Base-by-base conservation (phyloP, 2,797 vertebrate genomes). In the Decapterus maruadsi region DNA sequence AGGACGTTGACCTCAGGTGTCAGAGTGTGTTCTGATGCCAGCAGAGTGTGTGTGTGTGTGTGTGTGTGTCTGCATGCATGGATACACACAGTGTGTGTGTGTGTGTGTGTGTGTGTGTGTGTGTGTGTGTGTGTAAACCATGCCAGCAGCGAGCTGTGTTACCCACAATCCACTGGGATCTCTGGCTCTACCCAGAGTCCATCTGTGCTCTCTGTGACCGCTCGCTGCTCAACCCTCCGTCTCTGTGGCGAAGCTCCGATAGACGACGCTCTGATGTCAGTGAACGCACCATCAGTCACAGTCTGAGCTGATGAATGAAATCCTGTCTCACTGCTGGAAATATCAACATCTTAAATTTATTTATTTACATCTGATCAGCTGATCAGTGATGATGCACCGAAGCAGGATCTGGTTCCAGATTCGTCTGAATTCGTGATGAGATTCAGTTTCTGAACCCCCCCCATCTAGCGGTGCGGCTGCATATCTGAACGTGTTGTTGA, bases 81-180 rank as follows among this genome's bases (percentile, higher is more conserved):
- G 38, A 67, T 48, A 70, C 78, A 79, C 80, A 75, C 51, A 57
- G 6, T 20, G 36, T 68, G 26, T 68, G 6, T 50, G 8, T 26
- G 26, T 26, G 26, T 26, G 26, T 26, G 26, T 26, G 26, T 26
- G 3, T 26, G 26, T 26, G 26, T 26, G 26, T 26, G 26, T 26
- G 26, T 26, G 26, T 26, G 26, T 26, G 26, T 42, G 46, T 20
- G 42, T 42, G 43, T 53, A 67, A 48, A 64, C 45, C 72, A 57
- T 64, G 86, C 85, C 83, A 82, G 82, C 76, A 86, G 83, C 31
- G 54, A 81, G 79, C 68, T 17, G 6, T 69, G 63, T 83, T 92
- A 90, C 86, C 88, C 87, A 90, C 69, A 90, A 87, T 90, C 78
- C 85, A 51, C 64, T 81, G 80, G 84, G 88, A 82, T 72, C 78